A percentile compares a stretch with the other conserved stretches of the same genome.
phyloP scores from a whole-genome alignment of 2,888 invertebrate genomes.

The Lathronympha strigana region DNA sequence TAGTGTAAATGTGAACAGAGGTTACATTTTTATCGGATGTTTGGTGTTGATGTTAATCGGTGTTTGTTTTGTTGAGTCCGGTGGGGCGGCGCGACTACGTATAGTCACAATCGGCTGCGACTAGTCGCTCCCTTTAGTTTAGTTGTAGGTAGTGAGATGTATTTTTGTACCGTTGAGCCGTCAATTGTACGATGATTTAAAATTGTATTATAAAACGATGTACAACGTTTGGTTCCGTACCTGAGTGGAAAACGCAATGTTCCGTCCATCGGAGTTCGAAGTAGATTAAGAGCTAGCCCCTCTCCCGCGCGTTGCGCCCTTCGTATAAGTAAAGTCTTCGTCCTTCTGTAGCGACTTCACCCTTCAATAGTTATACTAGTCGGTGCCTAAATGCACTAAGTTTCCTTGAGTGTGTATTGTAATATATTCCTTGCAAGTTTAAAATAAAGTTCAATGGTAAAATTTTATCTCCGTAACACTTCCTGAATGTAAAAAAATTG shows the following conservation, averaged over 20 bases:
- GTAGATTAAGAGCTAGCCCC: conserved; percentile 68
- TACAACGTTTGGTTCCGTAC: conserved; percentile 67
- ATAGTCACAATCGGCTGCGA: not conserved
- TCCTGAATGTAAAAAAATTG: too few species aligned
- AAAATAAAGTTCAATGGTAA: not conserved
- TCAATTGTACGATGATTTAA: conserved; percentile 65
- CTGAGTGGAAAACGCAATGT: conserved; percentile 65
- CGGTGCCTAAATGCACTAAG: conserved; percentile 1
- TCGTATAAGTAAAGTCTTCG: not conserved
- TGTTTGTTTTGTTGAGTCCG: conserved; percentile 38
- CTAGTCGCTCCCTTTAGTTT: conserved; percentile 56
- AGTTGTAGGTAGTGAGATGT: conserved; percentile 74
- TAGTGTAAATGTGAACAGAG: conserved; percentile 53
- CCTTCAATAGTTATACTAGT: conserved; percentile 2
- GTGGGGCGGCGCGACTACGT: conserved; percentile 20
- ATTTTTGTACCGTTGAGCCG: conserved; percentile 76
- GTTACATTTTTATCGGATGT: conserved; percentile 68
- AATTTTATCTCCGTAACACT: too few species aligned
- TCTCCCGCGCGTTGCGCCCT: conserved; percentile 43
- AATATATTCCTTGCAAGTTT: not conserved
- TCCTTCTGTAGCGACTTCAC: conserved; percentile 4
- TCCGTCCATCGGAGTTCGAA: conserved; percentile 78
- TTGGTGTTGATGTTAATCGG: conserved; percentile 66
- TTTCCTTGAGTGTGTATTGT: conserved; percentile 6
- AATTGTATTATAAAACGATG: conserved; percentile 43